phyloP scores from a whole-genome alignment of 2,113 vertebrate species.

The Hemichromis elongatus region DNA sequence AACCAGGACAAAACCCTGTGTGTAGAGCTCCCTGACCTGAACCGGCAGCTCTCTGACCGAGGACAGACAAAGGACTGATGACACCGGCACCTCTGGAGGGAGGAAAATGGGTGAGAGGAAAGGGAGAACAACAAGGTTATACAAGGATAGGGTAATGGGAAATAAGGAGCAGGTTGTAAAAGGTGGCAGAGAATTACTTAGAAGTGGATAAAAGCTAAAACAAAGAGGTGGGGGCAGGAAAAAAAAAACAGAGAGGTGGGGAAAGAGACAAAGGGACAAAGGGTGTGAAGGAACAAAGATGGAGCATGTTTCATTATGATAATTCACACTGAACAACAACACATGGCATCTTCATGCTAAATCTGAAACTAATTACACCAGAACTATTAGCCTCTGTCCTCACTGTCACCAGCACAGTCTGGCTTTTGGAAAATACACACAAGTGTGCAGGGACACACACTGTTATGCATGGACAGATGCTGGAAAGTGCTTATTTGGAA shows the following conservation, averaged over 20 bases:
- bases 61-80: conserved; percentile 84
- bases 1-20: conserved; percentile 87
- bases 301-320: conserved; percentile 39
- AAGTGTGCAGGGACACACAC: background rate
- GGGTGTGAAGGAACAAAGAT: conserved; percentile 26
- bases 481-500: background rate
- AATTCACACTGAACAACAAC: conserved; percentile 37
- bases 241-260: background rate
- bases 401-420: conserved; percentile 18
- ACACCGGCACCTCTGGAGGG: conserved; percentile 75
- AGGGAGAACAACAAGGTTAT: background rate
- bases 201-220: background rate
- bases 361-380: conserved; percentile 61
- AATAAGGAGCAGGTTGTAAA: background rate
- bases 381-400: conserved; percentile 40
- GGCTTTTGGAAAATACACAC: conserved; percentile 8
- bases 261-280: conserved; percentile 9
- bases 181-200: background rate
- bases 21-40: conserved; percentile 88
- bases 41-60: conserved; percentile 86
- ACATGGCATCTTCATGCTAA: conserved; percentile 61
- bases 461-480: background rate
- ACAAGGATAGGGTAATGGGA: background rate
- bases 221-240: background rate
- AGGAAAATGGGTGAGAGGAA: background rate